Base-by-base conservation (phyloP, 1,140 invertebrate genomes). In the Eubasilissa regina region DNA sequence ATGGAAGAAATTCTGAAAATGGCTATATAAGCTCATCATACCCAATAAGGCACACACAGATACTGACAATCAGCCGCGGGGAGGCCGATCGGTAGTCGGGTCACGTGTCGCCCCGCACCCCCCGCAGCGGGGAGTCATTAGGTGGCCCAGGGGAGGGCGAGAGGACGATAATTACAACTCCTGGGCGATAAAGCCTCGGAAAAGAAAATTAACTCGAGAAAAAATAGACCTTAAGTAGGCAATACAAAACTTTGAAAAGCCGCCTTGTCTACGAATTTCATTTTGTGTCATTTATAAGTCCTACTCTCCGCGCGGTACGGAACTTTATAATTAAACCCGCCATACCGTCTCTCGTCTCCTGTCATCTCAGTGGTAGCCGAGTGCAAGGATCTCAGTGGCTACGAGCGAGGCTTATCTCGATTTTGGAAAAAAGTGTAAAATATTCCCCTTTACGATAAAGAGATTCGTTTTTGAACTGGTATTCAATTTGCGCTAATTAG, bases 121-220 rank as follows among this genome's bases (percentile, higher is more conserved):
- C 9, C 70, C 25, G 13, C 74, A 60, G 19, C 17, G 43, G 73
- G 19, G 25, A 55, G 75, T 11, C 44, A 47, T n/a, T 13, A 56
- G 73, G 21, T 35, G 15, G 43, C 13, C 19, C 60, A 53, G 8
- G 12, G 56, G 75, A 77, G 64, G 74, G 25, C n/a, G 58, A 53
- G 77, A 80, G 53, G 73, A 55, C 79, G 80, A 81, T 81, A 81
- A 81, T 81, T 81, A 81, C 76, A 81, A 81, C 68, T 77, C 76
- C 19, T 25, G 48, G 60, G 51, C 43, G 80, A 66, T 76, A 75
- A 60, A 51, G 73, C 73, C 19, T n/a, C 56, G 55, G 15, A 17
- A 75, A 48, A 70, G 66, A 70, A 70, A 70, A 70, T 70, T 70
- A 48, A 51, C 66, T 70, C 21, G 66, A 64, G 47, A 70, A 70